phyloP scores from a whole-genome alignment of 53 echinoderm and acorn worm species.

The Crossaster papposus region DNA sequence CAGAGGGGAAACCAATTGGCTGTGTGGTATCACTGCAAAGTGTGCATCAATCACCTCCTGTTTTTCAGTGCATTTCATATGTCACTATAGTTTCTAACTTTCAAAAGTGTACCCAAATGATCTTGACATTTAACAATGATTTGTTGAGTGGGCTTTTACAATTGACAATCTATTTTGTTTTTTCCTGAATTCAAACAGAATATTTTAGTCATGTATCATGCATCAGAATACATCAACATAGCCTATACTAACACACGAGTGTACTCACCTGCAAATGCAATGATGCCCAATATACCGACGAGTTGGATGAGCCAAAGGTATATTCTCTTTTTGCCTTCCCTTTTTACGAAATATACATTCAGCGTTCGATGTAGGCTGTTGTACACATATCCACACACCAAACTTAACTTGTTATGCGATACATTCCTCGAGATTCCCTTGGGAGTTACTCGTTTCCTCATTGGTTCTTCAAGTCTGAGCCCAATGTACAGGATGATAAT shows the following conservation, averaged over 20 bases:
- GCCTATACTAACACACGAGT: not conserved
- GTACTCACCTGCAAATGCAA: not conserved
- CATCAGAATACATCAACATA: too few species aligned
- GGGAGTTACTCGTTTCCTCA: conserved; percentile 11
- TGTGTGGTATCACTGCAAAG: too few species aligned
- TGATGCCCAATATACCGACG: not conserved
- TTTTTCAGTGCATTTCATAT: too few species aligned
- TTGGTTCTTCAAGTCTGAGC: conserved; percentile 63
- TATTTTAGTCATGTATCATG: too few species aligned
- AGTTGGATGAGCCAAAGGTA: not conserved
- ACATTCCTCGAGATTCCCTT: conserved; percentile 23
- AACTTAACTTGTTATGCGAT: conserved; percentile 26
- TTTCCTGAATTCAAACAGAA: too few species aligned
- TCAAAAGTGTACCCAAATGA: too few species aligned
- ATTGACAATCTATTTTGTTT: too few species aligned
- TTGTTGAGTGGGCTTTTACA: too few species aligned
- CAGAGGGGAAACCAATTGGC: too few species aligned
- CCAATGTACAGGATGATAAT: conserved; percentile 60
- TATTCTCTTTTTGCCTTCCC: not conserved
- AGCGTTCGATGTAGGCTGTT: conserved; percentile 56
- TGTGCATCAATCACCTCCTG: too few species aligned
- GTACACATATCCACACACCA: conserved; percentile 13
- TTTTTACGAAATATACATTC: not conserved
- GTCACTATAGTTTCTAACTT: too few species aligned
- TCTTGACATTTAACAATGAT: too few species aligned